Conservation (phyloP, 2,797 vertebrate genomes). For the Micropoecilia bifurca region DNA sequence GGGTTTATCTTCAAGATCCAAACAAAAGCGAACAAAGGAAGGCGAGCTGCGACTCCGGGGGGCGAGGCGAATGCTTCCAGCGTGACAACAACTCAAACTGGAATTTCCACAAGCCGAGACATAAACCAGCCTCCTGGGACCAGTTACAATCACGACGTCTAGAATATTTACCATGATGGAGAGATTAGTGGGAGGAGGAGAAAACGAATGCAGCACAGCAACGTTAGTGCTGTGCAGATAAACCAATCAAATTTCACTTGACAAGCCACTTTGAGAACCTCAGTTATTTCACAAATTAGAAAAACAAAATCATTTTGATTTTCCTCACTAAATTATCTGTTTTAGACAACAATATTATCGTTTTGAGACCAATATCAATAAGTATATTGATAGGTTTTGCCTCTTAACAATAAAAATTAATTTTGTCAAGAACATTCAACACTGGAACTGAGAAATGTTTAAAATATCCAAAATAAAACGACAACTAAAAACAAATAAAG, state of each 20-base stretch:
- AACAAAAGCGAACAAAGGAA: neutral
- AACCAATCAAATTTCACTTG: neutral
- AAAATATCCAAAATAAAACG: too few relatives aligned
- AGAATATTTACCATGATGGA: slow-evolving; percentile 51
- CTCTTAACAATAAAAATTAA: too few relatives aligned
- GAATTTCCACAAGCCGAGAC: slow-evolving; percentile 42
- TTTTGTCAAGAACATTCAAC: too few relatives aligned
- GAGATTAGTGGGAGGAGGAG: slow-evolving; percentile 34
- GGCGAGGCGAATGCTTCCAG: slow-evolving; percentile 14
- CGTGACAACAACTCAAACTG: slow-evolving; percentile 6
- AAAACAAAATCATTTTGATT: too few relatives aligned
- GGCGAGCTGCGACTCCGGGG: neutral
- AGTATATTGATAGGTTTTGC: too few relatives aligned
- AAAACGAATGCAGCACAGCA: slow-evolving; percentile 33
- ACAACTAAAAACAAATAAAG: too few relatives aligned
- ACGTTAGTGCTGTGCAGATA: neutral
- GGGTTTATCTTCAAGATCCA: slow-evolving; percentile 10
- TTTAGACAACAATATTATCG: too few relatives aligned
- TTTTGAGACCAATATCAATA: too few relatives aligned
- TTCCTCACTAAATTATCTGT: too few relatives aligned
- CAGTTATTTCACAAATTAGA: neutral
- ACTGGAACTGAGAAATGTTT: too few relatives aligned
- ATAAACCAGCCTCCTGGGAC: slow-evolving; percentile 7
- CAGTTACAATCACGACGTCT: slow-evolving; percentile 38
- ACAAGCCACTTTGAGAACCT: neutral